Base-by-base conservation (phyloP, 1,140 invertebrate species). In the Drosophila nigromelanica region DNA sequence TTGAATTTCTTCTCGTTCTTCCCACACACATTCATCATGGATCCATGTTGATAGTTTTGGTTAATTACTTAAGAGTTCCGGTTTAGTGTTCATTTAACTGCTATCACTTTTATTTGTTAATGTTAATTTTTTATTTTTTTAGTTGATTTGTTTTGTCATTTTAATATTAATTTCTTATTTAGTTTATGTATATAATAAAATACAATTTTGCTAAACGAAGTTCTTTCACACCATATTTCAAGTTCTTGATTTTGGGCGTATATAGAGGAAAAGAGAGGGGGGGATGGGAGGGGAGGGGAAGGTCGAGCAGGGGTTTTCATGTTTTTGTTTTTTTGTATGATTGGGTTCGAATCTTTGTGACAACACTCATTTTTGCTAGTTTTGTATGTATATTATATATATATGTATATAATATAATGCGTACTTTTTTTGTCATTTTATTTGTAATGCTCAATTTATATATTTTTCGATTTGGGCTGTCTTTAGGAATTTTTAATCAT, bases 401-500 rank as follows among this genome's bases (percentile, higher is more conserved):
- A n/a, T 18, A 24, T 73, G 51, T 60, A 68, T 60, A 62, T 58
- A 63, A 68, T 69, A 61, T 86, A 80, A 80, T 85, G 70, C 59
- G 78, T 85, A 69, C 48, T 78, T 48, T 52, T 50, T 68, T 30
- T n/a, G 1, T 85, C 59, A 66, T 61, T 74, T 64, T 33, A 58
- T 56, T 56, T 71, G 27, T 27, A 27, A 70, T 75, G 54, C 27
- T 63, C 50, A 72, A 59, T 58, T 66, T 75, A 50, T 48, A 33
- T 56, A 8, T 62, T 71, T 40, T 67, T 61, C 51, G 11, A 66
- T 40, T 87, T 78, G 70, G 61, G 61, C 50, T 80, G 66, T 78
- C 56, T 68, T 80, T 90, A 80, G 80, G 85, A 89, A 85, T 90
- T 90, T 56, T 91, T 91, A 91, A 91, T 91, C 90, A 90, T 91